Conservation (phyloP, 2,113 vertebrate species). For the Clarias macrocephalus region DNA sequence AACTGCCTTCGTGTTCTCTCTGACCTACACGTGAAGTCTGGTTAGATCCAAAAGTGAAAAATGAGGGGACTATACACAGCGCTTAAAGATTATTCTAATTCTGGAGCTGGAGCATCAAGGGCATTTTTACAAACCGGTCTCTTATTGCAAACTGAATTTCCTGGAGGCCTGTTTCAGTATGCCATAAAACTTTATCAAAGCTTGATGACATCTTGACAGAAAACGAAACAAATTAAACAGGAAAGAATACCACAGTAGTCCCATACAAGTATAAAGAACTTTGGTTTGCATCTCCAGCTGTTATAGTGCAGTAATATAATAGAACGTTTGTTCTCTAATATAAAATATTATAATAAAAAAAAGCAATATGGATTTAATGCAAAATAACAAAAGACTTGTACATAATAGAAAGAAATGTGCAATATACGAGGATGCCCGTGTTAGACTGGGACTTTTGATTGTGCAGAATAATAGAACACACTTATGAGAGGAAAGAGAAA, state of each 20-base stretch:
- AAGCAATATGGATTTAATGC: neutral
- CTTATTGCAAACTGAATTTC: neutral
- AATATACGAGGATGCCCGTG: neutral
- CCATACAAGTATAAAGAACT: neutral
- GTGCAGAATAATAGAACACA: too few relatives aligned
- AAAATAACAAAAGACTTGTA: neutral
- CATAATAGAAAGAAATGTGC: neutral
- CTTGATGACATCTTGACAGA: neutral
- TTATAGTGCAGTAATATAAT: neutral
- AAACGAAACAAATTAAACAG: neutral
- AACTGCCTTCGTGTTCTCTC: neutral
- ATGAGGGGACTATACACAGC: neutral
- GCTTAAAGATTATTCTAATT: neutral
- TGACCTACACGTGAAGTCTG: neutral
- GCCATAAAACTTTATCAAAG: neutral
- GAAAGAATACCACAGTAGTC: neutral
- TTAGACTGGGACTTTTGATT: too few relatives aligned
- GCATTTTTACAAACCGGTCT: neutral
- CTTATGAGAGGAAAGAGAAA: too few relatives aligned
- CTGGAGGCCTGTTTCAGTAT: neutral
- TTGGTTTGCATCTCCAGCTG: neutral
- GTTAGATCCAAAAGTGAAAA: neutral
- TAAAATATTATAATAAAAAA: neutral
- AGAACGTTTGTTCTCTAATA: neutral
- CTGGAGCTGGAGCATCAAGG: neutral